These are phyloP conservation scores for Peribatodes rhomboidaria DNA, from an alignment of 2,888 invertebrate species.

Conservation along the genomic window DNA sequence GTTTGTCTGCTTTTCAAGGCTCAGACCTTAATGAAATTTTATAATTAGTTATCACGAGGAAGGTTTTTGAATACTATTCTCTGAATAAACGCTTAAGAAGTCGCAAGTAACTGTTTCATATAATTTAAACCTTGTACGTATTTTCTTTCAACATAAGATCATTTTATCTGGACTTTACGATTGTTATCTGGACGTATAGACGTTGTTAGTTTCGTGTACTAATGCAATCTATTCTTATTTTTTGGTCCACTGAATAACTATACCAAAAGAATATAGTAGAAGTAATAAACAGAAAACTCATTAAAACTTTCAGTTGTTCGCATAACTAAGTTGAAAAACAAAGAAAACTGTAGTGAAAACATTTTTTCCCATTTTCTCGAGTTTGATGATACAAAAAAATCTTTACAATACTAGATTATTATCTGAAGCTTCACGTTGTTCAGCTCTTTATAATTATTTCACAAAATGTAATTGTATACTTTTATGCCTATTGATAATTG, in stretches of 20 bases:
- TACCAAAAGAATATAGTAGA: constrained; percentile 21
- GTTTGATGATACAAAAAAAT: constrained; percentile 6
- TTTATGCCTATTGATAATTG: too few relatives aligned
- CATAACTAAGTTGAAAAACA: constrained; percentile 31
- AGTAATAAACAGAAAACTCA: constrained; percentile 28
- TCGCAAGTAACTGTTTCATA: too few relatives aligned
- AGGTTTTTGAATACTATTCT: too few relatives aligned
- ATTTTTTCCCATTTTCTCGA: constrained; percentile 18
- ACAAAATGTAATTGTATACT: too few relatives aligned
- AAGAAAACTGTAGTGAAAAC: constrained; percentile 18
- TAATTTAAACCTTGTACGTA: too few relatives aligned
- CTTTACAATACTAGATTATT: background rate
- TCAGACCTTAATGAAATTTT: too few relatives aligned
- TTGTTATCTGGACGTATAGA: too few relatives aligned
- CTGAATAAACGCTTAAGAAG: too few relatives aligned
- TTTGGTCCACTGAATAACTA: background rate
- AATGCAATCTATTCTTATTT: background rate
- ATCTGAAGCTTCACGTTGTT: background rate
- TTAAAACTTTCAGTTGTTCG: constrained; percentile 36
- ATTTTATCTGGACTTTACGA: too few relatives aligned
- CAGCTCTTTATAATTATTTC: background rate
- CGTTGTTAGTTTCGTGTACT: background rate
- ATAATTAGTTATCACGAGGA: too few relatives aligned
- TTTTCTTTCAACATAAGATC: too few relatives aligned
- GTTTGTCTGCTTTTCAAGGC: too few relatives aligned